Base-by-base conservation (phyloP, 2,888 invertebrate species). In the Noctua janthina region DNA sequence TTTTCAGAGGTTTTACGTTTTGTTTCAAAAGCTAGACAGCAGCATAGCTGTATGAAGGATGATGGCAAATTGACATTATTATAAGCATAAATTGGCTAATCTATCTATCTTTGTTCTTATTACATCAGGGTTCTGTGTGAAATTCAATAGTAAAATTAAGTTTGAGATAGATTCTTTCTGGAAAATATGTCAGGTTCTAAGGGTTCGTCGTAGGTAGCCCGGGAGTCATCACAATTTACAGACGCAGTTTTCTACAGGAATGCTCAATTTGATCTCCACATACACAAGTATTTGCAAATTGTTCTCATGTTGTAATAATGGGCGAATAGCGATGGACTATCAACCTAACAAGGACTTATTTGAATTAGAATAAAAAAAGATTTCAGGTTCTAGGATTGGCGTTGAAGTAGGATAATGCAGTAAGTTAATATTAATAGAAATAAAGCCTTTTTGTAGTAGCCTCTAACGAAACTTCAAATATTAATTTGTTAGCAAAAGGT, bases 241-340 rank as follows among this genome's bases (percentile, higher is more conserved):
- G 81, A 83, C 64, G 87, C 82, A 85, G 89, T 90, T 91, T 90
- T 87, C 69, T 68, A 79, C 76, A 51, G 76, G 78, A 83, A 79
- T 87, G 76, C 62, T 87, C 81, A 83, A 83, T 85, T 85, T 88
- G 89, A 87, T 93, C 87, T 88, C 91, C 91, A 92, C 88, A 75
- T 81, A 74, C 79, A 78, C 78, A 88, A 88, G 85, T 83, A 88
- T 88, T 87, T 87, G 83, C 92, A 94, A 95, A 94, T 95, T 94
- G 93, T 94, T 94, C 91, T 92, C 92, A 90, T 89, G 89, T 90
- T 89, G 89, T 90, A 84, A 81, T 89, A 86, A 84, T 86, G 90
- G 78, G 67, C 49, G 68, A 78, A 84, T 79, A 88, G 86, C 86
- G 90, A 91, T 89, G 88, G 88, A 79, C 80, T 86, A 91, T 91